Evolutionary conservation across 2,888 invertebrate genomes (phyloP).

Genomic region (Aspidapion aeneum): DNA sequence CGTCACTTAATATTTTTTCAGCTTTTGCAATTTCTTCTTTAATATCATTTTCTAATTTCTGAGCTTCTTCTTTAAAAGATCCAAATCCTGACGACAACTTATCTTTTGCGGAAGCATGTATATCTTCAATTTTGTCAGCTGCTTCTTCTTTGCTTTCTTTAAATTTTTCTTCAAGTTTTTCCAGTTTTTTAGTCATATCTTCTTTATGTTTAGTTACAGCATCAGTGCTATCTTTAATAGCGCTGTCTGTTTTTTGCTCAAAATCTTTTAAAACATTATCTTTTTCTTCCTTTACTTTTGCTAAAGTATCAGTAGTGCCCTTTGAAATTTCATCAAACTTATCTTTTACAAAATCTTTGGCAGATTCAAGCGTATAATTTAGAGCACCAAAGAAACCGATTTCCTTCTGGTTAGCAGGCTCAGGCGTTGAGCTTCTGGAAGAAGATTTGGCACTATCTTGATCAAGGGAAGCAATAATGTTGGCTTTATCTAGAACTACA

Average conservation of each 20-base stretch:
- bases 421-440: not conserved
- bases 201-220: not conserved
- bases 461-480: too few relatives aligned
- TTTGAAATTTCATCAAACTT: conserved; percentile 15
- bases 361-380: not conserved
- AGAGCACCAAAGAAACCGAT: not conserved
- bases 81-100: too few relatives aligned
- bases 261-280: too few relatives aligned
- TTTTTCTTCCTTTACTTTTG: conserved; percentile 8
- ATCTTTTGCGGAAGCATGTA: too few relatives aligned
- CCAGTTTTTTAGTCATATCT: not conserved
- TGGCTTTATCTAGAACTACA: too few relatives aligned
- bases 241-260: conserved; percentile 12
- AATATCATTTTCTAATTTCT: not conserved
- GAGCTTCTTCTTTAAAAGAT: too few relatives aligned
- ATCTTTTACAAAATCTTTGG: not conserved
- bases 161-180: conserved; percentile 6
- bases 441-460: too few relatives aligned
- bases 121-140: conserved; percentile 10
- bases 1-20: conserved; percentile 10
- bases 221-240: conserved; percentile 9
- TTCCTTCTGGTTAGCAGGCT: not conserved
- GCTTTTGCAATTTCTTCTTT: not conserved
- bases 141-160: conserved; percentile 8
- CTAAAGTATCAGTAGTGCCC: not conserved